Base-by-base conservation (phyloP, 2,888 invertebrate genomes). In the Spilosoma lubricipeda region DNA sequence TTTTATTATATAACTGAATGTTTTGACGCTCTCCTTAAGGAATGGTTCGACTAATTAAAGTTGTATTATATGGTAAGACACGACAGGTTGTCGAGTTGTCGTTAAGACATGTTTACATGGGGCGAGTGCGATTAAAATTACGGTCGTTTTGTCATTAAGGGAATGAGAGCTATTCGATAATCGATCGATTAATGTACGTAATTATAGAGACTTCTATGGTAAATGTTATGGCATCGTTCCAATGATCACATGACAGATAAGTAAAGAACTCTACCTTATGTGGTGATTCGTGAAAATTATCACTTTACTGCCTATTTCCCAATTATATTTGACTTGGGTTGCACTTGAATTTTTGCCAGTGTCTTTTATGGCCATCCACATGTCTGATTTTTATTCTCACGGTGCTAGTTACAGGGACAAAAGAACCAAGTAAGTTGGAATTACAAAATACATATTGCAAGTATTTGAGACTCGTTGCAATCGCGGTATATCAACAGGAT, bases 21-120 rank as follows among this genome's bases (percentile, higher is more conserved):
- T 80, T 84, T 80, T 84, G 78, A 82, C 82, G 83, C 84, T 74
- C 33, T 33, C 78, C 81, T 70, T 82, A 80, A 69, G 78, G 59
- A 71, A 78, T 69, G 72, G 70, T 73, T 80, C 66, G 63, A 75
- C 81, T 85, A 89, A 89, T 89, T 89, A 89, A 89, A 84, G 82
- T 78, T 74, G 83, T 82, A 79, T 82, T 86, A 81, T 85, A 88
- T 83, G 88, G 88, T 78, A 80, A 82, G 82, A 78, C 80, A 64
- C 72, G 81, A 70, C 66, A 33, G 68, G 75, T 74, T 69, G 66
- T 65, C 45, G 66, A 66, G 73, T 74, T 76, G 75, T 74, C 69
- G 81, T 83, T 73, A 80, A 76, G 82, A 75, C 39, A 74, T 68
- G 71, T 81, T 72, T 71, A 82, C 83, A 81, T 71, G 56, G 39